Percentiles rank a stretch among this genome's conserved stretches.
Conservation (phyloP, 2,797 vertebrate species). For the Hyperoplus lanceolatus region DNA sequence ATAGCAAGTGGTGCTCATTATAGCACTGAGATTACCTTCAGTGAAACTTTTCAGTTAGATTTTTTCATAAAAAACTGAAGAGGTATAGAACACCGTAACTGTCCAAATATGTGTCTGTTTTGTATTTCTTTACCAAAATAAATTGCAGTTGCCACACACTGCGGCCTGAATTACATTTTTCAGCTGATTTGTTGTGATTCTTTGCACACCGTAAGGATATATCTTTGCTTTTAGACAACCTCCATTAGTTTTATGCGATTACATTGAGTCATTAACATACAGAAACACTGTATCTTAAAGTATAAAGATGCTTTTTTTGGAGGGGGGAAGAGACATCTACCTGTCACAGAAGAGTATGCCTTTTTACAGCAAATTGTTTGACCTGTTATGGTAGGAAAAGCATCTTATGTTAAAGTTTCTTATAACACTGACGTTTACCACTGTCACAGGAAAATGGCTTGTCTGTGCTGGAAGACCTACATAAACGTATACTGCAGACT, state of each 20-base stretch:
- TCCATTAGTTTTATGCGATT: neutral
- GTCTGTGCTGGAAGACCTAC: no score
- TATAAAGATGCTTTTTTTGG: neutral
- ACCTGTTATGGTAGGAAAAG: neutral
- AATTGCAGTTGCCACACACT: slow-evolving; percentile 67
- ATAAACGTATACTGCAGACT: neutral
- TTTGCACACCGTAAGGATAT: neutral
- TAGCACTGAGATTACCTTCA: slow-evolving; percentile 60
- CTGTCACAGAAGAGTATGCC: neutral
- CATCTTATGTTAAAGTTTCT: neutral
- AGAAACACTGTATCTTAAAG: neutral
- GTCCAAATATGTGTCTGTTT: slow-evolving; percentile 75
- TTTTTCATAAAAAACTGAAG: slow-evolving; percentile 66
- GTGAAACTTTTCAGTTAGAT: slow-evolving; percentile 54
- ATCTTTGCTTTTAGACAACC: neutral
- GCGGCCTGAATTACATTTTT: slow-evolving; percentile 5
- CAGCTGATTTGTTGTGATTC: neutral
- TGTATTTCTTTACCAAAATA: slow-evolving; percentile 84
- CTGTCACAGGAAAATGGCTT: neutral
- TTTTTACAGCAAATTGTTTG: neutral
- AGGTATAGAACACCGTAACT: slow-evolving; percentile 46
- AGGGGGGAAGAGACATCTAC: neutral
- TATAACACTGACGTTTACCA: neutral
- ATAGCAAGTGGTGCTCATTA: slow-evolving; percentile 74
- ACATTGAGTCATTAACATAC: neutral